phyloP scores from a whole-genome alignment of 2,113 vertebrate genomes.

The Progne subis region DNA sequence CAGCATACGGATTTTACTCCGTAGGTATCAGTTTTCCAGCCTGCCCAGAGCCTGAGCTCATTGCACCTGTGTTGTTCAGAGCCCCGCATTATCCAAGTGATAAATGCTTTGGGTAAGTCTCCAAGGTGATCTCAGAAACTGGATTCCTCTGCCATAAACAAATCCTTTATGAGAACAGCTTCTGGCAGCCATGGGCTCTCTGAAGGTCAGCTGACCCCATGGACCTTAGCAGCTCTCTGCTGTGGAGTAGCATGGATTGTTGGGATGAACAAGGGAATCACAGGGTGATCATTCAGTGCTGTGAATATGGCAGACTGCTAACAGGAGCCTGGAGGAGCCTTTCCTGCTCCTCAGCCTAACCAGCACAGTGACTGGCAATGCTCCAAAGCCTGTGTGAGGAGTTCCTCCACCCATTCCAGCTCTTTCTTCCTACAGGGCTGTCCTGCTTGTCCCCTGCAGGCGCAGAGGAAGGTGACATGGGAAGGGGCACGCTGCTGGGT shows the following conservation, averaged over 20 bases:
- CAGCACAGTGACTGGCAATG: background rate
- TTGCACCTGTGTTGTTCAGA: background rate
- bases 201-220: background rate
- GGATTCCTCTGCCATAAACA: background rate
- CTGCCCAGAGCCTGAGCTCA: background rate
- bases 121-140: background rate
- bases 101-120: background rate
- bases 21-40: background rate
- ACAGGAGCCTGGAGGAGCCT: background rate
- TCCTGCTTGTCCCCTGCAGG: background rate
- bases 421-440: background rate
- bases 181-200: background rate
- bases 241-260: background rate
- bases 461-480: background rate
- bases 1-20: background rate
- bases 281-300: background rate
- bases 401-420: background rate
- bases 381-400: background rate
- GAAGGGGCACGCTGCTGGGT: background rate
- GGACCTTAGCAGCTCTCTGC: background rate
- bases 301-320: fast-evolving
- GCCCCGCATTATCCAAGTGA: background rate
- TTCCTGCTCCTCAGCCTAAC: background rate
- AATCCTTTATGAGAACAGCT: background rate
- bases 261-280: background rate